Evolutionary conservation across 2,113 vertebrate genomes (phyloP).

Genomic region (Anolis carolinensis): DNA sequence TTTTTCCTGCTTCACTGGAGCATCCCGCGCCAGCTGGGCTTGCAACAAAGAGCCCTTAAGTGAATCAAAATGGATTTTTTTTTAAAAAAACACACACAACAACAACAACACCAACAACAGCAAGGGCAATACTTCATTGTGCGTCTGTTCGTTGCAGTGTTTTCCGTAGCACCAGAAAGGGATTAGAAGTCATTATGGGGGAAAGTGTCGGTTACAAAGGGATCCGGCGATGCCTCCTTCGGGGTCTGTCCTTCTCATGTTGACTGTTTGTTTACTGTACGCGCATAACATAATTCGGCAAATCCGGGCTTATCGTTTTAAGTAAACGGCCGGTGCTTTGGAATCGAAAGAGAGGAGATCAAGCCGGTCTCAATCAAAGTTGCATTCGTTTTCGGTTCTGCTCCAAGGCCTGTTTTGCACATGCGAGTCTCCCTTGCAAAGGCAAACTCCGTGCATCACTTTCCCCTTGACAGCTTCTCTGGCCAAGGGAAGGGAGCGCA

Average conservation of each 20-base stretch:
- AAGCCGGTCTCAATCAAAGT: neutral
- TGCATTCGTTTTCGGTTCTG: neutral
- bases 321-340: neutral
- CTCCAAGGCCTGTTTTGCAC: neutral
- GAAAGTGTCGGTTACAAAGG: slow-evolving; percentile 27
- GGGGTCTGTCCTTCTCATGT: too few species aligned
- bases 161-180: slow-evolving; percentile 51
- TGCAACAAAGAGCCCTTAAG: slow-evolving; percentile 39
- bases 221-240: neutral
- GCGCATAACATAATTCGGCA: neutral
- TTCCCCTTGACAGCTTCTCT: too few species aligned
- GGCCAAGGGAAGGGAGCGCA: too few species aligned
- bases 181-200: slow-evolving; percentile 31
- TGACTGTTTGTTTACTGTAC: neutral
- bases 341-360: neutral
- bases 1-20: slow-evolving; percentile 34
- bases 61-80: slow-evolving; percentile 53
- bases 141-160: slow-evolving; percentile 45
- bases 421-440: neutral
- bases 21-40: slow-evolving; percentile 22
- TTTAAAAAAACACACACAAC: neutral
- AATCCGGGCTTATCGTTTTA: neutral
- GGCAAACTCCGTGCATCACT: neutral
- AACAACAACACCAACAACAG: too few species aligned
- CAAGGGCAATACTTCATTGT: slow-evolving; percentile 31